phyloP scores from a whole-genome alignment of 2,888 invertebrate genomes.

The Hoplodrina ambigua region DNA sequence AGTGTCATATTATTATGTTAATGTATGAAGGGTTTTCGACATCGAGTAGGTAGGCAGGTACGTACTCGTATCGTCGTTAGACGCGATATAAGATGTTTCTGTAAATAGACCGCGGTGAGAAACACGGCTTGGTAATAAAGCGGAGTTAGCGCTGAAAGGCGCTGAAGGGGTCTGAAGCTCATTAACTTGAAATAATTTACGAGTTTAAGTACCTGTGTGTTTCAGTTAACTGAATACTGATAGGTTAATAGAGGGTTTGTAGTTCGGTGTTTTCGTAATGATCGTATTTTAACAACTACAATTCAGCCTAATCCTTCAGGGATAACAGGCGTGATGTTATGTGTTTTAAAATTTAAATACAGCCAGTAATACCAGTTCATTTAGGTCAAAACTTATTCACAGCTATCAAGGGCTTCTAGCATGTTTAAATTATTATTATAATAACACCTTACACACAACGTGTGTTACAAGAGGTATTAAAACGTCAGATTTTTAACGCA shows the following conservation, averaged over 20 bases:
- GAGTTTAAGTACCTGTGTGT: not conserved
- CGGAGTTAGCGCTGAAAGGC: conserved; percentile 4
- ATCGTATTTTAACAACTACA: not conserved
- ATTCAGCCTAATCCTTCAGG: too few relatives aligned
- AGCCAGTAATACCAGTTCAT: not conserved
- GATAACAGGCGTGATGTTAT: too few relatives aligned
- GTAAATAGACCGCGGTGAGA: conserved; percentile 12
- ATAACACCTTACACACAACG: not conserved
- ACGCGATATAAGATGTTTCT: conserved; percentile 27
- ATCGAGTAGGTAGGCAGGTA: conserved; percentile 13
- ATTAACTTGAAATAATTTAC: conserved; percentile 6
- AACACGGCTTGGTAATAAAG: conserved; percentile 29
- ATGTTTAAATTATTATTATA: not conserved
- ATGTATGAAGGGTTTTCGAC: conserved; percentile 42
- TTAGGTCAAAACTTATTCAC: not conserved
- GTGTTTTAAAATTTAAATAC: too few relatives aligned
- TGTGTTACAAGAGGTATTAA: not conserved
- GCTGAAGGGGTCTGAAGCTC: not conserved
- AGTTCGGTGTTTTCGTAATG: not conserved
- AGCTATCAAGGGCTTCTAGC: not conserved
- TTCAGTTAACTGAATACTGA: not conserved
- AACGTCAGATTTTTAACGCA: conserved; percentile 19
- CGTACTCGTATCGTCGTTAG: conserved; percentile 15
- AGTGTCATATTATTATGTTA: conserved; percentile 30
- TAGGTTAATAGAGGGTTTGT: not conserved